Percentiles rank a stretch among this genome's conserved stretches.
These are phyloP conservation scores for Pogona vitticeps DNA, from an alignment of 2,113 vertebrate species.

Conservation along the genomic window DNA sequence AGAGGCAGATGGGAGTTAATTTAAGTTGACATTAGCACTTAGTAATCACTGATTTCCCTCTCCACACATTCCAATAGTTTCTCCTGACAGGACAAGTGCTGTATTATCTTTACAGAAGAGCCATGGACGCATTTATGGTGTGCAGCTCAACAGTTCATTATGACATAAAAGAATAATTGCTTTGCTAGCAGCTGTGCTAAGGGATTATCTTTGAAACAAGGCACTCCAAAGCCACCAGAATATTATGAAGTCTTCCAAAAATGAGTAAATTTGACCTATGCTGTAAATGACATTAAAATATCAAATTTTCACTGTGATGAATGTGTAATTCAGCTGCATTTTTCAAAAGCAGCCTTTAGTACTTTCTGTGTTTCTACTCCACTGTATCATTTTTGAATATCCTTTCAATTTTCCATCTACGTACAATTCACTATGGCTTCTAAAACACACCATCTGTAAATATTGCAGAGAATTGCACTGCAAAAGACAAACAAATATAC, in stretches of 20 bases:
- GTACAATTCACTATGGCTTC: neutral
- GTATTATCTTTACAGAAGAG: conserved; percentile 4
- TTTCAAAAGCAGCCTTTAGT: neutral
- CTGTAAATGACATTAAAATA: conserved; percentile 16
- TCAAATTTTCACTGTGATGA: conserved; percentile 1
- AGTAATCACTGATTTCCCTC: neutral
- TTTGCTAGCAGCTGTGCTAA: conserved; percentile 5
- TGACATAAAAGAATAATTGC: conserved; percentile 10
- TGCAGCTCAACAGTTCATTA: conserved; percentile 13
- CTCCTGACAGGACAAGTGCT: neutral
- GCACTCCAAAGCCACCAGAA: neutral
- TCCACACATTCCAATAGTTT: neutral
- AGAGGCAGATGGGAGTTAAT: conserved; percentile 1
- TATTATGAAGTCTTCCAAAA: conserved; percentile 14
- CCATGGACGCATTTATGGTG: conserved; percentile 1
- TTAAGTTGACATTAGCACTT: neutral
- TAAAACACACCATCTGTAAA: neutral
- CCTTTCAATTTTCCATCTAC: neutral
- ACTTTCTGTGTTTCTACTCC: neutral
- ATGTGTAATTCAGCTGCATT: conserved; percentile 22
- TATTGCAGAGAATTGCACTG: neutral
- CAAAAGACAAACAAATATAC: neutral
- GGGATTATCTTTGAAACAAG: conserved; percentile 23
- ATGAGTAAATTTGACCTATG: conserved; percentile 11
- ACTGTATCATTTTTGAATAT: neutral